A percentile compares a stretch with the other conserved stretches of the same genome.
Evolutionary conservation across 2,113 vertebrate genomes (phyloP).

Genomic region (Anolis sagrei): DNA sequence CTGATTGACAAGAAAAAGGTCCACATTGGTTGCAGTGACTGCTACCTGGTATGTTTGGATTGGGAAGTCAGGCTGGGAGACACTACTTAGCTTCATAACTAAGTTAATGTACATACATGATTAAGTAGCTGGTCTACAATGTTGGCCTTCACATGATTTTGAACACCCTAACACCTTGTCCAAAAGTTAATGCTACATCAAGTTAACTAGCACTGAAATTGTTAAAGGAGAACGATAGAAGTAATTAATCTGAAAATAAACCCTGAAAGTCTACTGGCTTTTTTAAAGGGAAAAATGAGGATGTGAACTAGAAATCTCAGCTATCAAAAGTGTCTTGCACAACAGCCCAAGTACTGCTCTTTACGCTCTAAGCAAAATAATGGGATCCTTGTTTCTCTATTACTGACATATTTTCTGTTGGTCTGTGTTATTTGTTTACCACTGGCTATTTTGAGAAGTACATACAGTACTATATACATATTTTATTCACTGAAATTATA

Average conservation of each 20-base stretch:
- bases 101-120: no score
- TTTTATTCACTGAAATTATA: not conserved
- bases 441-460: not conserved
- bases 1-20: no score
- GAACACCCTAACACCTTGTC: not conserved
- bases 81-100: no score
- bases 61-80: no score
- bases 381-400: not conserved
- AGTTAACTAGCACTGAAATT: not conserved
- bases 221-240: not conserved
- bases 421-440: slow-evolving; percentile 2
- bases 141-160: no score
- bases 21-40: no score
- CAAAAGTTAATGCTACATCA: not conserved
- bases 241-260: not conserved
- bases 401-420: not conserved
- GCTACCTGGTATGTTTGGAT: no score
- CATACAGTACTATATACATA: not conserved
- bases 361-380: not conserved
- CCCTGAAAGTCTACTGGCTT: not conserved
- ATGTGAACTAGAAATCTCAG: not conserved
- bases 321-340: not conserved
- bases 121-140: no score
- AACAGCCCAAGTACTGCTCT: not conserved
- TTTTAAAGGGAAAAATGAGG: not conserved